phyloP scores from a whole-genome alignment of 2,888 invertebrate species.

The Syrista parreyssii region DNA sequence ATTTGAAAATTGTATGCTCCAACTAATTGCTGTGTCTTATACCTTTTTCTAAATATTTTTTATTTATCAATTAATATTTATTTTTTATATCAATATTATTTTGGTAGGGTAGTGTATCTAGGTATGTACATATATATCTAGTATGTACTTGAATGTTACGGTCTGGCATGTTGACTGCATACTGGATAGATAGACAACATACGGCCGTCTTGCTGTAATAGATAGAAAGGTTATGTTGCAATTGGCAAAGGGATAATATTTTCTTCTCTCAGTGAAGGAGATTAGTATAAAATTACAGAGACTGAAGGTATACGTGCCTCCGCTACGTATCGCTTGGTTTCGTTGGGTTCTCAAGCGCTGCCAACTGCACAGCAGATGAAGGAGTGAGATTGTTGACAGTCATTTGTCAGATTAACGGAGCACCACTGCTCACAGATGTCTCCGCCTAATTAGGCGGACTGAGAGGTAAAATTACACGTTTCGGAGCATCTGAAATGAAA shows the following conservation, averaged over 20 bases:
- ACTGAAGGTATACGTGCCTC: slow-evolving; percentile 48
- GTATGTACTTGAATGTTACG: neutral
- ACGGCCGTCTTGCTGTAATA: slow-evolving; percentile 39
- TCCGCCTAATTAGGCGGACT: slow-evolving; percentile 57
- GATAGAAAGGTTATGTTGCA: slow-evolving; percentile 60
- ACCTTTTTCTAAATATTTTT: neutral
- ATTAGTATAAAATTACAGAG: slow-evolving; percentile 62
- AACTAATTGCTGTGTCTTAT: neutral
- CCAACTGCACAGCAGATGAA: neutral
- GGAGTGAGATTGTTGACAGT: neutral
- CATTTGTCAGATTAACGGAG: slow-evolving; percentile 24
- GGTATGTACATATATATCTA: neutral
- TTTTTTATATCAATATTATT: neutral
- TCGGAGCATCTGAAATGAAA: slow-evolving; percentile 59
- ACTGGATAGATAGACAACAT: neutral
- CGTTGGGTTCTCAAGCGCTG: neutral
- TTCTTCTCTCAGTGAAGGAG: slow-evolving; percentile 44
- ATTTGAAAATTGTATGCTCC: neutral
- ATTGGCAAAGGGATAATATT: slow-evolving; percentile 56
- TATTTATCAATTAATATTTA: neutral
- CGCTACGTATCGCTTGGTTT: slow-evolving; percentile 22
- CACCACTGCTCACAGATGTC: slow-evolving; percentile 59
- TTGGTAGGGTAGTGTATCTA: too few relatives aligned
- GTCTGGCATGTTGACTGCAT: neutral
- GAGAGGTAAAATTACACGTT: slow-evolving; percentile 58